A percentile compares a stretch with the other conserved stretches of the same genome.
Conservation (phyloP, 2,113 vertebrate genomes). For the Fulmarus glacialis region DNA sequence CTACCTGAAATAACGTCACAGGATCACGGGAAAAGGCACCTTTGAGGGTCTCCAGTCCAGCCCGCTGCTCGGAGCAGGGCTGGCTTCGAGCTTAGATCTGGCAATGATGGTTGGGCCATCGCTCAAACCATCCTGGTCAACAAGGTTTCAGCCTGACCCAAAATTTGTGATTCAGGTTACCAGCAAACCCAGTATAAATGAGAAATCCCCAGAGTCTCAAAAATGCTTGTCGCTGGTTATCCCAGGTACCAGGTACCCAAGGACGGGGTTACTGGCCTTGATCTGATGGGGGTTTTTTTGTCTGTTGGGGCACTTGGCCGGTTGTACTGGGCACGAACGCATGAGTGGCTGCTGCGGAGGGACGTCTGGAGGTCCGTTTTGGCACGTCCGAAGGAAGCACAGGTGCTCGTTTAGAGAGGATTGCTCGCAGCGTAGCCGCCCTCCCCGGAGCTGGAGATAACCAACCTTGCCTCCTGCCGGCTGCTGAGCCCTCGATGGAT, state of each 20-base stretch:
- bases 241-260: background rate
- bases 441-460: background rate
- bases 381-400: background rate
- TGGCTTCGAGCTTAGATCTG: background rate
- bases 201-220: background rate
- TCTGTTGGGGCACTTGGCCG: background rate
- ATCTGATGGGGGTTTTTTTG: background rate
- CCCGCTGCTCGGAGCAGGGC: background rate
- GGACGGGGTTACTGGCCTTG: background rate
- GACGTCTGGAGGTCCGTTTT: background rate
- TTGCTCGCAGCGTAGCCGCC: background rate
- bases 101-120: background rate
- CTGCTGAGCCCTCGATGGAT: background rate
- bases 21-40: background rate
- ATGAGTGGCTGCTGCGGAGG: background rate
- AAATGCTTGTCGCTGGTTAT: fast-evolving
- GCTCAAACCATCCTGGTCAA: background rate
- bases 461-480: background rate
- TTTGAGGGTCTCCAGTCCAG: background rate
- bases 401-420: background rate
- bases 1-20: background rate
- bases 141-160: background rate
- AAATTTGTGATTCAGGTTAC: background rate
- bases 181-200: background rate
- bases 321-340: background rate